Percentiles rank a stretch among this genome's conserved stretches.
phyloP scores from a whole-genome alignment of 2,888 invertebrate species.

The Gymnocheta viridis region DNA sequence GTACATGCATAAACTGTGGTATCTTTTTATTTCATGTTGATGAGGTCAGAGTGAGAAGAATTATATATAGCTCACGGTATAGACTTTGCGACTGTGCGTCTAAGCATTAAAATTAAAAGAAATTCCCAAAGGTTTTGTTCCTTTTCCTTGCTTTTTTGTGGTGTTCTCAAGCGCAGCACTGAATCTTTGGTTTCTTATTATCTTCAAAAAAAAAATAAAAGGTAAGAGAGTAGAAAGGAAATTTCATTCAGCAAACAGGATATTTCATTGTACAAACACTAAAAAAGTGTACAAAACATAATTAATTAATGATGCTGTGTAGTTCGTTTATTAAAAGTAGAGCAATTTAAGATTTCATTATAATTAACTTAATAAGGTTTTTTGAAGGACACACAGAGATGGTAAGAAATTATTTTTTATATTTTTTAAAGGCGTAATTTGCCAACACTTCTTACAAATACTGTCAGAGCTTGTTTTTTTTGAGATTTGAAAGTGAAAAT shows the following conservation, averaged over 20 bases:
- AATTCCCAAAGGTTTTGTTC: background rate
- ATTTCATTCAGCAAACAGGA: background rate
- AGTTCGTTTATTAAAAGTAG: background rate
- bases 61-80: conserved; percentile 10
- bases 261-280: background rate
- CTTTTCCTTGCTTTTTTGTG: background rate
- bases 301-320: background rate
- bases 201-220: background rate
- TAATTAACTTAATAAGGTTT: background rate
- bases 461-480: no score
- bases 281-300: background rate
- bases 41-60: conserved; percentile 37
- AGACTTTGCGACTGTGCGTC: background rate
- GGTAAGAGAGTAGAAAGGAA: background rate
- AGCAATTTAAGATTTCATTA: background rate
- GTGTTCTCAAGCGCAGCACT: background rate
- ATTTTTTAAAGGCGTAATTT: no score
- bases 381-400: no score
- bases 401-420: no score
- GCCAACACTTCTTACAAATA: no score
- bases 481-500: no score
- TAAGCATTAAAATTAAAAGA: conserved; percentile 1
- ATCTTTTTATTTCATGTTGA: background rate
- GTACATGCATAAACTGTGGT: background rate
- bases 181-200: background rate